phyloP scores from a whole-genome alignment of 2,797 vertebrate species.

The Australoheros facetus region DNA sequence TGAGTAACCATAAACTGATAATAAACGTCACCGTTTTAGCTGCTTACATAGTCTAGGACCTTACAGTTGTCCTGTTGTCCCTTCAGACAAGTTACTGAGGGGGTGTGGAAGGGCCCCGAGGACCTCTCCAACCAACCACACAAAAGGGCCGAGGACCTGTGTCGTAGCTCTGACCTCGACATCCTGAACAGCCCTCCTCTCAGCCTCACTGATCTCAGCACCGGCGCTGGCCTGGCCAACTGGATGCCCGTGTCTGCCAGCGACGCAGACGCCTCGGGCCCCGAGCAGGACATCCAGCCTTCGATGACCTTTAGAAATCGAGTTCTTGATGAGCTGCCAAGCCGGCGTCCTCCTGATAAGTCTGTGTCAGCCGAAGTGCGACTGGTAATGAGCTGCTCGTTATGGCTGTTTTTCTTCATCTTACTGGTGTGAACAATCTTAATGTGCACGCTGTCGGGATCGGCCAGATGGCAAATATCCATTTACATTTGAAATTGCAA shows the following conservation, averaged over 20 bases:
- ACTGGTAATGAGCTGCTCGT: conserved; percentile 73
- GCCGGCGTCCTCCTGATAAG: conserved; percentile 87
- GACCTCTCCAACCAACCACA: conserved; percentile 83
- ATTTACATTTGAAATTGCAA: conserved; percentile 14
- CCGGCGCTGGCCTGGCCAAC: conserved; percentile 70
- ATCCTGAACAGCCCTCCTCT: conserved; percentile 88
- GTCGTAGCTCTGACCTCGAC: conserved; percentile 85
- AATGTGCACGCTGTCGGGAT: not conserved
- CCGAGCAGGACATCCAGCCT: conserved; percentile 76
- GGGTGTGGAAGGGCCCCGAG: conserved; percentile 85
- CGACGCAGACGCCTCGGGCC: conserved; percentile 65
- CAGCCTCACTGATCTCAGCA: conserved; percentile 83
- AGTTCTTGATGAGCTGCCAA: conserved; percentile 82
- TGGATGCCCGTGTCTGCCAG: conserved; percentile 73
- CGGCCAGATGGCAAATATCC: conserved; percentile 39
- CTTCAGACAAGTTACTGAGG: conserved; percentile 90
- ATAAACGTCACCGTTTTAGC: not conserved
- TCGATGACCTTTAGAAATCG: conserved; percentile 79
- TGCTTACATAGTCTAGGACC: not conserved
- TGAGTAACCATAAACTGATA: not conserved
- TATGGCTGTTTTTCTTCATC: not conserved
- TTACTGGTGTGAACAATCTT: not conserved
- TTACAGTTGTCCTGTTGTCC: not conserved
- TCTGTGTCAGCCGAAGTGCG: conserved; percentile 92
- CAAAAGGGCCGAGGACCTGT: conserved; percentile 84